phyloP scores from a whole-genome alignment of 2,888 invertebrate genomes.

The Aleiodes testaceus region DNA sequence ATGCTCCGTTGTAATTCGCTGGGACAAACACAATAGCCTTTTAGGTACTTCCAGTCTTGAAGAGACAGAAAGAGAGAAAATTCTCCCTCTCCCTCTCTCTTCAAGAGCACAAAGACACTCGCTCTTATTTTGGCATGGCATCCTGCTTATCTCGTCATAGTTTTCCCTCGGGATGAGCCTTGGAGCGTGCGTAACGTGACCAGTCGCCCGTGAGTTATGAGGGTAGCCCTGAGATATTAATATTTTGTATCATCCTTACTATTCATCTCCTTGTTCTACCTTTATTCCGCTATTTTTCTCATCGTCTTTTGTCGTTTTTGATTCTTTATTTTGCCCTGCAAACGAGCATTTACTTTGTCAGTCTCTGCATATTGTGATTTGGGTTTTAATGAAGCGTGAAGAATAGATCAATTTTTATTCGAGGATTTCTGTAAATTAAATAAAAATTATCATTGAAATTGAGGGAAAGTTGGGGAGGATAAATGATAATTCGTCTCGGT shows the following conservation, averaged over 20 bases:
- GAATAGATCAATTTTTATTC: conserved; percentile 19
- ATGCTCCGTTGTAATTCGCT: conserved; percentile 61
- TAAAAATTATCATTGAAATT: too few relatives aligned
- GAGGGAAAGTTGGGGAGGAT: too few relatives aligned
- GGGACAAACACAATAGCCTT: conserved; percentile 53
- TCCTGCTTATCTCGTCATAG: conserved; percentile 59
- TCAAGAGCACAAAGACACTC: conserved; percentile 68
- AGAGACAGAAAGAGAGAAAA: conserved; percentile 9
- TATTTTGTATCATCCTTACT: conserved; percentile 73
- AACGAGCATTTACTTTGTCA: conserved; percentile 32
- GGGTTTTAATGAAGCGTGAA: conserved; percentile 41
- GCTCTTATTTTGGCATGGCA: conserved; percentile 49
- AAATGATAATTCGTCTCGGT: too few relatives aligned
- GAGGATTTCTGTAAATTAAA: too few relatives aligned
- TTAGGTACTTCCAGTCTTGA: conserved; percentile 41
- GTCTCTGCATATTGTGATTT: conserved; percentile 50
- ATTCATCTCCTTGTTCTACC: conserved; percentile 42
- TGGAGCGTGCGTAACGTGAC: conserved; percentile 71
- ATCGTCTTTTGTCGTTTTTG: conserved; percentile 67
- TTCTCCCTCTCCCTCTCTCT: conserved; percentile 44
- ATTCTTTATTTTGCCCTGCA: conserved; percentile 41
- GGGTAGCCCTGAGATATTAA: conserved; percentile 70
- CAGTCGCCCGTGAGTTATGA: conserved; percentile 72
- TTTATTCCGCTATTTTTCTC: conserved; percentile 35
- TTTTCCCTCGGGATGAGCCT: conserved; percentile 69